A percentile compares a stretch with the other conserved stretches of the same genome.
phyloP scores from a whole-genome alignment of 2,113 vertebrate species.

The Prietella phreatophila region DNA sequence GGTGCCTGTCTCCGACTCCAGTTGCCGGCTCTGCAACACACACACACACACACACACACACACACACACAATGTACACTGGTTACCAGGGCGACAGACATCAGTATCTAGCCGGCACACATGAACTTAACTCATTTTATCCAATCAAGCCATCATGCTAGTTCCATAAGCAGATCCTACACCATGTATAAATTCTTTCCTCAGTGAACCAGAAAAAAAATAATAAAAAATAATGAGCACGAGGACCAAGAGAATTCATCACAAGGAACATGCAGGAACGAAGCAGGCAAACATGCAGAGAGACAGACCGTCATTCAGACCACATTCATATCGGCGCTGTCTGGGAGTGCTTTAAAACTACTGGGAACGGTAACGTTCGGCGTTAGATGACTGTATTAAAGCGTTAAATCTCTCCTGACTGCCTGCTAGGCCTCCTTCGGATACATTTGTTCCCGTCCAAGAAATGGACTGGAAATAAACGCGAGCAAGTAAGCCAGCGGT shows the following conservation, averaged over 20 bases:
- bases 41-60: neutral
- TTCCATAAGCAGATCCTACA: neutral
- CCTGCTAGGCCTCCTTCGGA: neutral
- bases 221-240: neutral
- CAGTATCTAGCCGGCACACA: neutral
- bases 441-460: neutral
- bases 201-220: neutral
- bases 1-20: conserved; percentile 92
- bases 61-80: neutral
- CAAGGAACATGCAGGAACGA: neutral
- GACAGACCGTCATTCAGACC: neutral
- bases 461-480: neutral
- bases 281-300: neutral
- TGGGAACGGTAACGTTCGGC: neutral
- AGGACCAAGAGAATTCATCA: conserved; percentile 20
- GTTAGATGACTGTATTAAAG: neutral
- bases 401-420: neutral
- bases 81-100: conserved; percentile 7
- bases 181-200: neutral
- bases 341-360: neutral
- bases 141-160: neutral
- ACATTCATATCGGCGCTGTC: neutral
- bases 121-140: neutral
- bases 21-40: conserved; percentile 82
- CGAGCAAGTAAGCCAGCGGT: neutral